Base-by-base conservation (phyloP, 2,888 invertebrate genomes). In the Litoditis marina region DNA sequence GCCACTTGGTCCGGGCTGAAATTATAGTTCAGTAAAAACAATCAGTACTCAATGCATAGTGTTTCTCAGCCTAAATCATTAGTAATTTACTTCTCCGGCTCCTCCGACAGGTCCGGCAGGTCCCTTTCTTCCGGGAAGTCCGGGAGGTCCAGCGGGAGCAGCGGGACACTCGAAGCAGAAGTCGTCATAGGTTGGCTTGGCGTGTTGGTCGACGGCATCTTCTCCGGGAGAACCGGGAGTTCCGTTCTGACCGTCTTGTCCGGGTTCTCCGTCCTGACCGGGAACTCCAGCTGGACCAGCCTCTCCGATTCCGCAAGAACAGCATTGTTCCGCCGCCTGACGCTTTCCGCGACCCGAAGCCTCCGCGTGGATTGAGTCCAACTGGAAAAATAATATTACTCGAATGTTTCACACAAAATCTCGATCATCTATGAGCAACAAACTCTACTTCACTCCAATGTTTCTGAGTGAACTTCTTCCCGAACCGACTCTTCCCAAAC, bases 41-140 rank as follows among this genome's bases (percentile, higher is more conserved):
- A n/a, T n/a, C n/a, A n/a, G n/a, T n/a, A n/a, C n/a, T n/a, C n/a
- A n/a, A n/a, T n/a, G n/a, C n/a, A n/a, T n/a, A n/a, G n/a, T n/a
- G n/a, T n/a, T n/a, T n/a, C n/a, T n/a, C n/a, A n/a, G n/a, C n/a
- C n/a, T n/a, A n/a, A n/a, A n/a, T n/a, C n/a, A n/a, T n/a, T n/a
- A n/a, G n/a, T n/a, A n/a, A n/a, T n/a, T n/a, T n/a, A n/a, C 53
- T 31, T 53, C 53, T 53, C 53, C 53, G n/a, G 32, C 19, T 34
- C 53, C 53, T 56, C 67, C 69, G 36, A 51, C 52, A 25, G 70
- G 71, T 70, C 75, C 75, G 55, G 71, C 60, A 16, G 55, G 55
- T 55, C 61, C 61, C 16, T 55, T 44, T 31, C 55, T 54, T 61
- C 61, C 59, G 5, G 61, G 61, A 7, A 55, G 61, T 52, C 60